phyloP scores from a whole-genome alignment of 2,797 vertebrate species.

The Rhinoraja longicauda region DNA sequence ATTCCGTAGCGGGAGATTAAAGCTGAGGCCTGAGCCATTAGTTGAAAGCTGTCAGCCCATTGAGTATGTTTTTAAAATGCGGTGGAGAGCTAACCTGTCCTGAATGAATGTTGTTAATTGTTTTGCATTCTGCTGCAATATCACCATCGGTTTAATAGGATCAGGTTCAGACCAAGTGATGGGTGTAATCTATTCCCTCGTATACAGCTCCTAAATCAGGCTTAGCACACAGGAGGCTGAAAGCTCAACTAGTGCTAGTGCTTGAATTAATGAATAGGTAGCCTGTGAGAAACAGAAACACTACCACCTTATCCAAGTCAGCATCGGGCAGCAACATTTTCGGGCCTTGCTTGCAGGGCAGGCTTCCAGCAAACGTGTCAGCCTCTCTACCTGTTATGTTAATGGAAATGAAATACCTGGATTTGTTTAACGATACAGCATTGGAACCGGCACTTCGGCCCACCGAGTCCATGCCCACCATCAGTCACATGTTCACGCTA shows the following conservation, averaged over 20 bases:
- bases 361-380: background rate
- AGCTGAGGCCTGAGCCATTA: background rate
- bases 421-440: too few species aligned
- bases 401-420: background rate
- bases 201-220: background rate
- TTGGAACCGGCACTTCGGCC: too few species aligned
- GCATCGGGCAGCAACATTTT: background rate
- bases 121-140: background rate
- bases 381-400: background rate
- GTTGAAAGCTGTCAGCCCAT: background rate
- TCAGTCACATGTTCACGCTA: too few species aligned
- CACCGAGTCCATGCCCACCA: too few species aligned
- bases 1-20: background rate
- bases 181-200: background rate
- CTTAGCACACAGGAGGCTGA: background rate
- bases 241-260: background rate
- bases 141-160: background rate
- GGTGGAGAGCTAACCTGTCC: background rate
- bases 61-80: background rate
- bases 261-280: background rate
- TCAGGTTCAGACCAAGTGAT: background rate
- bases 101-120: constrained; percentile 7
- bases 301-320: background rate
- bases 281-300: background rate
- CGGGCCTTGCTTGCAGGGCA: background rate